phyloP scores from a whole-genome alignment of 1,140 invertebrate genomes.

The Ceratina australensis region DNA sequence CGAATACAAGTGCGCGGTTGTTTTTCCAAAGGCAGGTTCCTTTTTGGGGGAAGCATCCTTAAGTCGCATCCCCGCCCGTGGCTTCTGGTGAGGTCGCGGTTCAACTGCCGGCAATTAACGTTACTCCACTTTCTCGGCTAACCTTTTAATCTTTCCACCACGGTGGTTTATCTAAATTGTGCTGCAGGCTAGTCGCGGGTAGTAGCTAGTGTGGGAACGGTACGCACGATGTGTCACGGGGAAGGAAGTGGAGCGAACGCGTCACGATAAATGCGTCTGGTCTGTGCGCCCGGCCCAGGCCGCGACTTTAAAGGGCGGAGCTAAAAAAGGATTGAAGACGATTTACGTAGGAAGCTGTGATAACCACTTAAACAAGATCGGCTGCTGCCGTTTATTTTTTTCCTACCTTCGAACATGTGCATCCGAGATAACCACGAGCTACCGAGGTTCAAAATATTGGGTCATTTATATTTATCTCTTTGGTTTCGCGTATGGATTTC shows the following conservation, averaged over 20 bases:
- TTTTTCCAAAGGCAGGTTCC: neutral
- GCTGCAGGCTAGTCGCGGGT: neutral
- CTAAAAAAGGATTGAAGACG: constrained; percentile 47
- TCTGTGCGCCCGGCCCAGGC: neutral
- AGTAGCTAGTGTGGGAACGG: constrained; percentile 46
- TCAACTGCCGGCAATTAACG: constrained; percentile 56
- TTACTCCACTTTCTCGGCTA: constrained; percentile 44
- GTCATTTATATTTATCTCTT: neutral
- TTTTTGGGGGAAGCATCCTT: neutral
- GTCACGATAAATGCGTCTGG: constrained; percentile 49
- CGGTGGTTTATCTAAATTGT: constrained; percentile 52
- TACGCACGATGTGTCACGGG: constrained; percentile 32
- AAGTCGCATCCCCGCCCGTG: constrained; percentile 3
- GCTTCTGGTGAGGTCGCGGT: constrained; percentile 43
- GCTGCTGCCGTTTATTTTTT: neutral
- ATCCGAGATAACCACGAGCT: neutral
- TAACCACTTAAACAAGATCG: constrained; percentile 20
- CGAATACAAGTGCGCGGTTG: neutral
- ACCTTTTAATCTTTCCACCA: constrained; percentile 53
- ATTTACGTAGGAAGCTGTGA: constrained; percentile 37
- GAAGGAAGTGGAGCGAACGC: constrained; percentile 40
- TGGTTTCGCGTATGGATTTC: too few relatives aligned
- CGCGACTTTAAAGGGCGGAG: constrained; percentile 35
- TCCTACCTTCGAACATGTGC: neutral
- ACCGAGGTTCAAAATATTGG: neutral